Conservation (phyloP, 30 jellyfish, hydroid and myxozoan genomes). For the Cassiopea andromeda region DNA sequence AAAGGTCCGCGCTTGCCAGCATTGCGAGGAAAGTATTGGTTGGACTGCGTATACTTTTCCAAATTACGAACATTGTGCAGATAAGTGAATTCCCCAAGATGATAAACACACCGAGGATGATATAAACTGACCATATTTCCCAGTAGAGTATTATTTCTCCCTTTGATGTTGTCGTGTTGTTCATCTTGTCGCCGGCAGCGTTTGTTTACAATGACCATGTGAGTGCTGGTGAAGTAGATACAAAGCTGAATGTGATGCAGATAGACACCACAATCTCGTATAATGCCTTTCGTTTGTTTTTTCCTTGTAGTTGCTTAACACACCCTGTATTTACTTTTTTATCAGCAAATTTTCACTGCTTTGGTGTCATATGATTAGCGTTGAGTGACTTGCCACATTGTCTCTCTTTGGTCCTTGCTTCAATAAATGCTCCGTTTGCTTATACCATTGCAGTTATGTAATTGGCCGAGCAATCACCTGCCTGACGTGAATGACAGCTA, state of each 20-base stretch:
- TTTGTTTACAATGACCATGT: not conserved
- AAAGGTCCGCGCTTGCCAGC: constrained; percentile 68
- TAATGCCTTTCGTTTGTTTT: too few species aligned
- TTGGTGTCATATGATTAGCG: too few species aligned
- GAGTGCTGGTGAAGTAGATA: not conserved
- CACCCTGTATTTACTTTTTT: too few species aligned
- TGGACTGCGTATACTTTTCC: constrained; percentile 70
- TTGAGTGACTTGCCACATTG: too few species aligned
- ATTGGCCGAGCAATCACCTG: not conserved
- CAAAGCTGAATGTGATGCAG: too few species aligned
- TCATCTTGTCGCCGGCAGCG: not conserved
- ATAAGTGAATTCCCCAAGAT: constrained; percentile 53
- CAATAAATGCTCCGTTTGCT: too few species aligned
- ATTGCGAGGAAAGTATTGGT: constrained; percentile 71
- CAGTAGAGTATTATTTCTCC: constrained; percentile 30
- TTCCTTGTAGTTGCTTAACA: too few species aligned
- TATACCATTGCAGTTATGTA: not conserved
- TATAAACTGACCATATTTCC: constrained; percentile 65
- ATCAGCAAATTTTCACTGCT: too few species aligned
- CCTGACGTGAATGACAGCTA: not conserved
- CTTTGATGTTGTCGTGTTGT: not conserved
- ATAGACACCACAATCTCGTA: too few species aligned
- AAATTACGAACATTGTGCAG: constrained; percentile 23
- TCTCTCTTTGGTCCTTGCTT: too few species aligned
- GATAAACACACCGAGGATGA: constrained; percentile 39